phyloP scores from a whole-genome alignment of 1,140 invertebrate genomes.

The Temnothorax nylanderi region DNA sequence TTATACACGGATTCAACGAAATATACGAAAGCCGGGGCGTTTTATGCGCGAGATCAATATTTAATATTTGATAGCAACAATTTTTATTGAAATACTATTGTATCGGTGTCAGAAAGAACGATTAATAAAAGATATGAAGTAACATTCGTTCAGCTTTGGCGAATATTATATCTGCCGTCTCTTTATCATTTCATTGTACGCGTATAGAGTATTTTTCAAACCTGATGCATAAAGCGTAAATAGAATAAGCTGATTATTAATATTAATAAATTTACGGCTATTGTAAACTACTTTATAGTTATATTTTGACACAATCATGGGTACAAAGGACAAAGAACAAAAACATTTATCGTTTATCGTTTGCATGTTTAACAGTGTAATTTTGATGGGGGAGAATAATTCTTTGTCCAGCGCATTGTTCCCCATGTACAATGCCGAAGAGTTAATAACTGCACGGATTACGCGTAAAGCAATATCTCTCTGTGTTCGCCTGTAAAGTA shows the following conservation, averaged over 20 bases:
- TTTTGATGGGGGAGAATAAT: constrained; percentile 20
- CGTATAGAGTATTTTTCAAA: neutral
- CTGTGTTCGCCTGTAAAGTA: constrained; percentile 12
- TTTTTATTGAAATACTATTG: constrained; percentile 10
- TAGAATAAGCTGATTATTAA: constrained; percentile 24
- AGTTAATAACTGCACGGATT: constrained; percentile 53
- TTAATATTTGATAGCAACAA: constrained; percentile 7
- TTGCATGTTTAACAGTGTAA: neutral
- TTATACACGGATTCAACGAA: constrained; percentile 19
- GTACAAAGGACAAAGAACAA: neutral
- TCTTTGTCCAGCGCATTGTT: constrained; percentile 47
- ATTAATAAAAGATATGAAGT: neutral
- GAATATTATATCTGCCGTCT: neutral
- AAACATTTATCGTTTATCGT: neutral
- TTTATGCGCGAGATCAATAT: neutral
- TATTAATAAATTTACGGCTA: neutral
- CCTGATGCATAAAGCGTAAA: neutral
- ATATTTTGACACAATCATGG: neutral
- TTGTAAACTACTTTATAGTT: neutral
- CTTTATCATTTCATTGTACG: neutral
- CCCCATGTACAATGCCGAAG: constrained; percentile 36
- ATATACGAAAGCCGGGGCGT: neutral
- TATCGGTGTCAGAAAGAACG: neutral
- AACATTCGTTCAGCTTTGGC: neutral
- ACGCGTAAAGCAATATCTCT: constrained; percentile 46